Percentiles rank a stretch among this genome's conserved stretches.
Conservation (phyloP, 64 coral and sea anemone genomes). For the Porites lutea region DNA sequence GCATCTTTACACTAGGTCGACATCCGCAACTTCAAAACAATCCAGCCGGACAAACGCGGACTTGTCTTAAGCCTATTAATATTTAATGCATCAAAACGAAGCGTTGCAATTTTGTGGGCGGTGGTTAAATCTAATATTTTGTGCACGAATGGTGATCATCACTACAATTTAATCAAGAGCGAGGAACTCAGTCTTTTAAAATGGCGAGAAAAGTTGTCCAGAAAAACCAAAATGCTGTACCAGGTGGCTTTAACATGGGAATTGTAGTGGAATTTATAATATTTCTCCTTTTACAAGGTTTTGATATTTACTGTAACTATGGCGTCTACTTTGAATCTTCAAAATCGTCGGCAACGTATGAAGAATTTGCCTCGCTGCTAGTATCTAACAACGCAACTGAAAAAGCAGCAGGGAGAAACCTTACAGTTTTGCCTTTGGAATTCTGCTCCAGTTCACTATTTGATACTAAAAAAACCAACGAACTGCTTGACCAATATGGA, state of each 20-base stretch:
- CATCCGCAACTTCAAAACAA: constrained; percentile 21
- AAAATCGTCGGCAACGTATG: constrained; percentile 31
- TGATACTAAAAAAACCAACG: constrained; percentile 60
- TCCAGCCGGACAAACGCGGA: not conserved
- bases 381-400: not conserved
- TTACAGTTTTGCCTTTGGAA: constrained; percentile 34
- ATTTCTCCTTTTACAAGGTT: constrained; percentile 88
- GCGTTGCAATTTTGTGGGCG: constrained; percentile 8
- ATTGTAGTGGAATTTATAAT: constrained; percentile 87
- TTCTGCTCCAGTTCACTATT: constrained; percentile 73
- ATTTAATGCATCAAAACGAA: constrained; percentile 32
- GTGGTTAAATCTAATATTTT: constrained; percentile 12
- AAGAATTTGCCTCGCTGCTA: not conserved
- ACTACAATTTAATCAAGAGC: not conserved
- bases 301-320: constrained; percentile 70
- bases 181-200: not conserved
- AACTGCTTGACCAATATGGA: constrained; percentile 39
- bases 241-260: constrained; percentile 82
- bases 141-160: not conserved
- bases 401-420: not conserved
- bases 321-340: constrained; percentile 69
- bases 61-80: constrained; percentile 21
- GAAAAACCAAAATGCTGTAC: constrained; percentile 71
- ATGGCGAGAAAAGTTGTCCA: constrained; percentile 79
- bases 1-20: not conserved